Percentiles rank a stretch among this genome's conserved stretches.
Evolutionary conservation across 2,113 vertebrate species (phyloP).

Genomic region (Perccottus glenii): DNA sequence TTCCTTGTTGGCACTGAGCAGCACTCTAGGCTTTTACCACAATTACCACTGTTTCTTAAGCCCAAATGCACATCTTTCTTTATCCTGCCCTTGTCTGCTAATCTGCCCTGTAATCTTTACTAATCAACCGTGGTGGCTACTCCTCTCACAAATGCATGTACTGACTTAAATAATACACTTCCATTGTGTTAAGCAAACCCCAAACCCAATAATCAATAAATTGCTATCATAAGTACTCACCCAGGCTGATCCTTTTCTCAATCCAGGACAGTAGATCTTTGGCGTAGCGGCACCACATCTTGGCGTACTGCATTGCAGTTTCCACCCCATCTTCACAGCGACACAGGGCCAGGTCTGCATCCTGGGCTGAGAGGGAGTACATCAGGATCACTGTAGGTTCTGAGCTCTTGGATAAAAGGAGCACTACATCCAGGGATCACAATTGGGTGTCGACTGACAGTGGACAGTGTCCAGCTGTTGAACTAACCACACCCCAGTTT

Average conservation of each 20-base stretch:
- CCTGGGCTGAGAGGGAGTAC: conserved; percentile 82
- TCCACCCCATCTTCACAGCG: conserved; percentile 87
- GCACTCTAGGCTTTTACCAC: conserved; percentile 26
- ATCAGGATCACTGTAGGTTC: conserved; percentile 67
- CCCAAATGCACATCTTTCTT: conserved; percentile 25
- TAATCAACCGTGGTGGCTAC: conserved; percentile 14
- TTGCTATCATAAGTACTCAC: conserved; percentile 68
- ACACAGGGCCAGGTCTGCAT: conserved; percentile 85
- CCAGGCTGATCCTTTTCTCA: conserved; percentile 87
- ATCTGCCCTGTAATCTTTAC: conserved; percentile 71
- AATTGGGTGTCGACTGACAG: conserved; percentile 12
- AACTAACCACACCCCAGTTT: conserved; percentile 3
- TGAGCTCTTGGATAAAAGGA: conserved; percentile 2
- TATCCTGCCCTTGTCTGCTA: conserved; percentile 43
- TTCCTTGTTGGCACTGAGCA: conserved; percentile 12
- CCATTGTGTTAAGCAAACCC: neutral
- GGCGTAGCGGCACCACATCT: conserved; percentile 91
- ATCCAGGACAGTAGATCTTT: conserved; percentile 92
- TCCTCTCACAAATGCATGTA: conserved; percentile 16
- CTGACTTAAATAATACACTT: conserved; percentile 15
- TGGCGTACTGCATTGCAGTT: conserved; percentile 86
- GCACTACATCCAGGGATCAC: conserved; percentile 21
- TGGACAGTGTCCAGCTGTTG: conserved; percentile 2
- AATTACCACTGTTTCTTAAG: conserved; percentile 39
- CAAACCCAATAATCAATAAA: neutral